Conservation (phyloP, 2,113 vertebrate genomes). For the Thomomys bottae region DNA sequence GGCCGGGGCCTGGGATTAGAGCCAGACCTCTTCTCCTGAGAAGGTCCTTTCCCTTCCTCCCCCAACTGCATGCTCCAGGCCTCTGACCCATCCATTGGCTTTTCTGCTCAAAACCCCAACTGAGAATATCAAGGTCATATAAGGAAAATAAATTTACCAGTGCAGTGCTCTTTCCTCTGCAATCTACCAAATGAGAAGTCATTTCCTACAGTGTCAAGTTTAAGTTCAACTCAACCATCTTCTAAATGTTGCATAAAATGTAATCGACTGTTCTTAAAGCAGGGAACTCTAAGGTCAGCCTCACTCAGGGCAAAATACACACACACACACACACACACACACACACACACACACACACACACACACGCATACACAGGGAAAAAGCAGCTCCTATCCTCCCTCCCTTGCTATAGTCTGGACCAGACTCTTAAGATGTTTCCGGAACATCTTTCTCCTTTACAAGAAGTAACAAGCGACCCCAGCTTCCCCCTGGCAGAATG, state of each 20-base stretch:
- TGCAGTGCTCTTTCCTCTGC: constrained; percentile 18
- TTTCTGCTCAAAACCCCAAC: constrained; percentile 20
- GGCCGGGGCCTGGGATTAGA: background rate
- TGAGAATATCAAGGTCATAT: constrained; percentile 20
- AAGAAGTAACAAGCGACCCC: background rate
- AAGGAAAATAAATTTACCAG: constrained; percentile 19
- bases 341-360: too few species aligned
- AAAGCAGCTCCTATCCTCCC: background rate
- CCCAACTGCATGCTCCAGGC: background rate
- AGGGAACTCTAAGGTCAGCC: background rate
- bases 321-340: background rate
- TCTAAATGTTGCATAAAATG: constrained; percentile 20
- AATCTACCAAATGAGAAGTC: constrained; percentile 34
- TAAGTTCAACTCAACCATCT: constrained; percentile 37
- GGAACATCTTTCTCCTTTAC: background rate
- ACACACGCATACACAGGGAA: background rate
- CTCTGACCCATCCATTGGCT: background rate
- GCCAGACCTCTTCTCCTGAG: background rate
- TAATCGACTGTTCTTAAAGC: constrained; percentile 9
- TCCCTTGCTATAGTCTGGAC: background rate
- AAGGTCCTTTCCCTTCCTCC: too few species aligned
- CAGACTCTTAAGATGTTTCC: background rate
- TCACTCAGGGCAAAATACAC: background rate
- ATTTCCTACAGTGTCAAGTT: constrained; percentile 13
- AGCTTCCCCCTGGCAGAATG: background rate